phyloP scores from a whole-genome alignment of 30 jellyfish, hydroid and myxozoan genomes.

The Turritopsis rubra region DNA sequence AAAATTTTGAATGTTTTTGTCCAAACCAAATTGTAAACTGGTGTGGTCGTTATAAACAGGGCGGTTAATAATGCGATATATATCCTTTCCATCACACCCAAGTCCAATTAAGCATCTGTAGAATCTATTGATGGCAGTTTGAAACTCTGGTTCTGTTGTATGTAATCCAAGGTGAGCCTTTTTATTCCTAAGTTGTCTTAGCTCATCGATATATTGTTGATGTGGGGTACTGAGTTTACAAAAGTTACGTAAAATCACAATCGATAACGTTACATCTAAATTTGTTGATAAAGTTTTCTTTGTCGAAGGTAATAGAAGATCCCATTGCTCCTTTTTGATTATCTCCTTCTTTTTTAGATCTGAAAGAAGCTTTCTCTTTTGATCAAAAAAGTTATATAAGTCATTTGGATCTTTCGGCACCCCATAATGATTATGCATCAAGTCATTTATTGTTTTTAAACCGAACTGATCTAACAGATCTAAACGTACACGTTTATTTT shows the following conservation, averaged over 20 bases:
- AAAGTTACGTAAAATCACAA: background rate
- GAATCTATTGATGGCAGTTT: background rate
- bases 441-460: background rate
- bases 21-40: background rate
- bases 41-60: background rate
- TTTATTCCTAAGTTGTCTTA: background rate
- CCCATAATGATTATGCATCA: background rate
- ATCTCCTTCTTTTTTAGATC: too few species aligned
- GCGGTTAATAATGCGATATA: background rate
- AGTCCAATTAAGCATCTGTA: background rate
- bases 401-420: background rate
- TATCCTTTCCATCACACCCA: background rate
- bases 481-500: background rate
- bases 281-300: background rate
- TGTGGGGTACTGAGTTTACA: background rate
- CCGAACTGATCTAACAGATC: background rate
- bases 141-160: background rate
- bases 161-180: background rate
- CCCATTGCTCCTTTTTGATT: background rate
- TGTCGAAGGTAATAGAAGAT: background rate
- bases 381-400: background rate
- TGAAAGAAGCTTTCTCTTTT: background rate
- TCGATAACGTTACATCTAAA: background rate
- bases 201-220: background rate
- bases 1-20: too few species aligned